Conservation (phyloP, 2,888 invertebrate species). For the Nycteola revayana region DNA sequence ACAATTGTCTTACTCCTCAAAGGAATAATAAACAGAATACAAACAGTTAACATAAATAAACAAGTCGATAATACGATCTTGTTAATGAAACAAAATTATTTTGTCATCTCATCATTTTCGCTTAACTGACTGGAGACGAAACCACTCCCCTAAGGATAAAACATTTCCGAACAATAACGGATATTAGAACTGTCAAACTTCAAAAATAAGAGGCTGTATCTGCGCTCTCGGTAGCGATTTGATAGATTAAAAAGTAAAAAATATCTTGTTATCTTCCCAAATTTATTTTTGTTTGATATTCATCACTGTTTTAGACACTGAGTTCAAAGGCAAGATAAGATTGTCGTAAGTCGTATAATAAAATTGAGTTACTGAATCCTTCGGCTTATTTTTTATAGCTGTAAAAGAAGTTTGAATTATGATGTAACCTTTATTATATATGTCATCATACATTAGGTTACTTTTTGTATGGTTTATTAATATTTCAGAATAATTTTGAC, state of each 20-base stretch:
- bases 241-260: constrained; percentile 9
- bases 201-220: constrained; percentile 25
- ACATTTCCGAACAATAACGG: constrained; percentile 47
- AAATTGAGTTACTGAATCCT: no score
- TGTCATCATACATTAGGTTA: no score
- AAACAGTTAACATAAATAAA: not conserved
- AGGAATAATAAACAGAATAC: no score
- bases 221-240: constrained; percentile 16
- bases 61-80: not conserved
- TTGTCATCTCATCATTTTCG: constrained; percentile 24
- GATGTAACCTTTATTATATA: no score
- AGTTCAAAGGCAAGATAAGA: constrained; percentile 18
- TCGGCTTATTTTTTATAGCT: no score
- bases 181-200: constrained; percentile 51
- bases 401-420: no score
- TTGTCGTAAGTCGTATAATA: no score
- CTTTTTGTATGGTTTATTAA: no score
- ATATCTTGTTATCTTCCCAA: not conserved
- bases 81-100: constrained; percentile 17
- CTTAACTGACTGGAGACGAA: constrained; percentile 23
- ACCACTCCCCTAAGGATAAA: constrained; percentile 34
- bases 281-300: constrained; percentile 6
- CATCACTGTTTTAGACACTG: constrained; percentile 10
- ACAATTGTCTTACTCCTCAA: no score
- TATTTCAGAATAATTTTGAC: no score